Percentiles rank a stretch among this genome's conserved stretches.
These are phyloP conservation scores for Incurvaria masculella DNA, from an alignment of 2,888 invertebrate genomes.

Conservation along the genomic window DNA sequence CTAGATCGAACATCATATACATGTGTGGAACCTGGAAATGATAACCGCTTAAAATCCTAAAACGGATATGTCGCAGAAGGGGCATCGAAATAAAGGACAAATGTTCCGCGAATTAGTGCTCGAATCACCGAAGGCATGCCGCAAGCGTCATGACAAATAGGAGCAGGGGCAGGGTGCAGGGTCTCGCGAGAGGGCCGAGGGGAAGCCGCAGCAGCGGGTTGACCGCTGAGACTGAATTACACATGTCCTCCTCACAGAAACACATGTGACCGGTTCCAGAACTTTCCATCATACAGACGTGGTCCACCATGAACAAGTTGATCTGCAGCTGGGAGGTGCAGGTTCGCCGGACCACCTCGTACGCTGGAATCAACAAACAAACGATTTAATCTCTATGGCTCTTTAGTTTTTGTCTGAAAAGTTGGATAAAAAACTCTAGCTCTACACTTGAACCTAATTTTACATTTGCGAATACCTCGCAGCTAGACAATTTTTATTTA, in stretches of 20 bases:
- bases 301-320: constrained; percentile 96
- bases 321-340: constrained; percentile 93
- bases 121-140: background rate
- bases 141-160: background rate
- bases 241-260: constrained; percentile 97
- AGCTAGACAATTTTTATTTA: too few relatives aligned
- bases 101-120: background rate
- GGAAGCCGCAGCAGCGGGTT: background rate
- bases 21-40: too few relatives aligned
- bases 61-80: too few relatives aligned
- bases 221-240: constrained; percentile 59
- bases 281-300: constrained; percentile 99
- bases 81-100: background rate
- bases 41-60: too few relatives aligned
- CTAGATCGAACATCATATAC: too few relatives aligned
- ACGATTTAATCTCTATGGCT: too few relatives aligned
- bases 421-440: too few relatives aligned
- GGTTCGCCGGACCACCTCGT: constrained; percentile 87
- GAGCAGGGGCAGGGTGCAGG: background rate
- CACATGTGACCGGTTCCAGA: constrained; percentile 98
- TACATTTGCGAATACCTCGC: too few relatives aligned
- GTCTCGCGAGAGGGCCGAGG: background rate
- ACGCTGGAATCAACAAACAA: constrained; percentile 72
- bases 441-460: too few relatives aligned
- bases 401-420: too few relatives aligned